phyloP scores from a whole-genome alignment of 2,797 vertebrate species.

The Coluber constrictor region DNA sequence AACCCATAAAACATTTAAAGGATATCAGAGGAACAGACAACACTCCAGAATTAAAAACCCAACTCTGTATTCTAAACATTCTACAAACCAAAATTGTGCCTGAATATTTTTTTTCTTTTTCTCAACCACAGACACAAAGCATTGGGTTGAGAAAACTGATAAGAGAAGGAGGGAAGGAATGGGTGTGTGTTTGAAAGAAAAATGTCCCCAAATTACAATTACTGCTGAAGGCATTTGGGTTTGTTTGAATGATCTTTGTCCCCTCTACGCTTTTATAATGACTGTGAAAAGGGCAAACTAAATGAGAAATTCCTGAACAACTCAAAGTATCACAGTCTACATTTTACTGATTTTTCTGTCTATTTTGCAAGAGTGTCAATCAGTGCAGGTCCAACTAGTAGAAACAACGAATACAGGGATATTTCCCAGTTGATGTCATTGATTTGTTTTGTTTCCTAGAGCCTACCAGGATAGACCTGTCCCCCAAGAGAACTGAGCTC shows the following conservation, averaged over 20 bases:
- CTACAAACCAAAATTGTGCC: background rate
- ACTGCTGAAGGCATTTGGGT: background rate
- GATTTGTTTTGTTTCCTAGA: conserved; percentile 70
- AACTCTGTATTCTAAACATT: background rate
- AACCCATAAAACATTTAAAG: background rate
- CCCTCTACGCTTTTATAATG: background rate
- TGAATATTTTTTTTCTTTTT: background rate
- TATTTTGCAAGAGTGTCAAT: background rate
- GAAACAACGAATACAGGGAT: rapidly evolving
- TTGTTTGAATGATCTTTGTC: background rate
- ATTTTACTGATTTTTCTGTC: background rate
- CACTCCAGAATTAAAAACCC: background rate
- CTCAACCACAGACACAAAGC: background rate
- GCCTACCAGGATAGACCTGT: conserved; percentile 90
- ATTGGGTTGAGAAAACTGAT: background rate
- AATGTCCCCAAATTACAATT: background rate
- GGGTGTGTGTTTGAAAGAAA: background rate
- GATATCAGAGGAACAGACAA: background rate
- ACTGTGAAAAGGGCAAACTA: background rate
- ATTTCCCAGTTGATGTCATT: background rate
- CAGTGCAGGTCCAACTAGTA: background rate
- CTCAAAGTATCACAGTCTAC: background rate
- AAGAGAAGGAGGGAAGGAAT: background rate
- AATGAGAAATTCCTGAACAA: background rate
- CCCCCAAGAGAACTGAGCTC: conserved; percentile 86